A percentile compares a stretch with the other conserved stretches of the same genome.
Conservation (phyloP, 2,113 vertebrate species). For the Vulpes lagopus region DNA sequence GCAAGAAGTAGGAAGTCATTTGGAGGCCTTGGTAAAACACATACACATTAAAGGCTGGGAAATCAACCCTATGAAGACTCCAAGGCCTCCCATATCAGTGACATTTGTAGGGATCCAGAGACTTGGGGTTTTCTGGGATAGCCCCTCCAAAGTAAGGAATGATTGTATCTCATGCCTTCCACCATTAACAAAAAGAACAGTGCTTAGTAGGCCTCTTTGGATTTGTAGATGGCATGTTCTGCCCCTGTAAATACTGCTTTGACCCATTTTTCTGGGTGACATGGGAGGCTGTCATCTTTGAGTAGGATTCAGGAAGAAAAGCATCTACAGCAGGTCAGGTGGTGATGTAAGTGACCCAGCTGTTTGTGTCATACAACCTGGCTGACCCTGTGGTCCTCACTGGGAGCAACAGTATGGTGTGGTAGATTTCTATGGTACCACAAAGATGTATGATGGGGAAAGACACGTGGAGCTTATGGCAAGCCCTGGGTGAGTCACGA, state of each 20-base stretch:
- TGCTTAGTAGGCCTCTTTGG: not conserved
- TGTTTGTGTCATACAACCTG: not conserved
- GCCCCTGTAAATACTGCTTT: not conserved
- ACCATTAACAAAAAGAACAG: not conserved
- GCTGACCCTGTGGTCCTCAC: fast-evolving
- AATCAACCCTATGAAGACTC: not conserved
- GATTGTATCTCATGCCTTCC: too few species aligned
- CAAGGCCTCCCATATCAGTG: not conserved
- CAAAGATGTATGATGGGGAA: not conserved
- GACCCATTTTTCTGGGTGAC: not conserved
- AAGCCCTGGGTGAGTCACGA: not conserved
- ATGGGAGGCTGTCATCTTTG: not conserved
- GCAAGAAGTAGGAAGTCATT: not conserved
- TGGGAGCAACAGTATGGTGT: not conserved
- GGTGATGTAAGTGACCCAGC: not conserved
- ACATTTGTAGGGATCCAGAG: not conserved
- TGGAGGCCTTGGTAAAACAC: not conserved
- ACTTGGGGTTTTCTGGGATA: not conserved
- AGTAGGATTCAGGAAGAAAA: not conserved
- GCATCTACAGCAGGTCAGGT: not conserved
- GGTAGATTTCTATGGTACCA: too few species aligned
- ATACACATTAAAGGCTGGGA: too few species aligned
- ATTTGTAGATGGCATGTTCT: not conserved
- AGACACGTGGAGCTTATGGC: not conserved
- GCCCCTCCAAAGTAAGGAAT: not conserved